Conservation (phyloP, 2,888 invertebrate genomes). For the Beris chalybata region DNA sequence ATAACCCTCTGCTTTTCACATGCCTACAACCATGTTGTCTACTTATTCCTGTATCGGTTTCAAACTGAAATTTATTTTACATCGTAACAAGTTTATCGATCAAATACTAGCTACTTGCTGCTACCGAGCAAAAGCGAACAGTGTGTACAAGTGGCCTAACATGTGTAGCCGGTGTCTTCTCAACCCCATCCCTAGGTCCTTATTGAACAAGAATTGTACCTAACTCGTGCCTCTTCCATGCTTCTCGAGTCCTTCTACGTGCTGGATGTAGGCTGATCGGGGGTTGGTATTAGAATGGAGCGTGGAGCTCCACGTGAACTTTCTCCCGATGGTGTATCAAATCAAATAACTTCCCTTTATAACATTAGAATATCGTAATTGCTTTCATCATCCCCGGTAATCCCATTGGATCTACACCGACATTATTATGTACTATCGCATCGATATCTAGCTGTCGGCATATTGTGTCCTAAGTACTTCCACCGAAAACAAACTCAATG, state of each 20-base stretch:
- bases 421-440: too few relatives aligned
- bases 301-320: conserved; percentile 7
- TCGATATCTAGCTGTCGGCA: too few relatives aligned
- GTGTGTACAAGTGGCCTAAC: too few relatives aligned
- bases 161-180: too few relatives aligned
- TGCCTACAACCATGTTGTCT: too few relatives aligned
- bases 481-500: too few relatives aligned
- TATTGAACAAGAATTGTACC: too few relatives aligned
- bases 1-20: too few relatives aligned
- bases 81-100: conserved; percentile 31
- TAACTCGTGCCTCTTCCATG: too few relatives aligned
- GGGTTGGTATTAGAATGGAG: neutral
- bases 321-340: neutral
- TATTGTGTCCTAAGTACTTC: too few relatives aligned
- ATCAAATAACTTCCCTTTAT: conserved; percentile 8
- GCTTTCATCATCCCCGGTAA: conserved; percentile 23
- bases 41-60: neutral
- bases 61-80: conserved; percentile 27
- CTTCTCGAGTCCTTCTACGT: neutral
- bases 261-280: conserved; percentile 8
- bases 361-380: conserved; percentile 28
- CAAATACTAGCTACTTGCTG: conserved; percentile 15
- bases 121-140: neutral
- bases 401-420: conserved; percentile 3
- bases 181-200: too few relatives aligned